Evolutionary conservation across 2,888 invertebrate species (phyloP), one percentile per base, ranked within the genome.

Genomic region (Apamea monoglypha): DNA sequence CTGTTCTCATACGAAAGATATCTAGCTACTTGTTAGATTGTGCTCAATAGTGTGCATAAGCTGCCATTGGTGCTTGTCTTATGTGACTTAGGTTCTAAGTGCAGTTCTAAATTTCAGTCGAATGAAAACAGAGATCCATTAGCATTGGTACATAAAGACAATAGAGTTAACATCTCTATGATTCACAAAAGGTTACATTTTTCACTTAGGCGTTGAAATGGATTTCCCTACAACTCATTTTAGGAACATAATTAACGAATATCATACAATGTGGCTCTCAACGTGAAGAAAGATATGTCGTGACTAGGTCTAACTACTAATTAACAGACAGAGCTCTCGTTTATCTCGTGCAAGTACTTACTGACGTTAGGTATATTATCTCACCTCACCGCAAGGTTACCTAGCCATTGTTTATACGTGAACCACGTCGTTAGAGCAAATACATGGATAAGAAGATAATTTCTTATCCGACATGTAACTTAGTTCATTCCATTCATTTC

Each of bases 381-480:
- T 91, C 91, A 84, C 91, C 89, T 91, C 91, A 89, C 84, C 87
- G 84, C 95, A 95, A 95, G 95, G 95, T 93, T 94, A 93, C 91
- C 91, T 89, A 90, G 87, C 94, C 93, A 95, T 95, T 96, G 96
- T 96, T 94, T 94, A 94, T 95, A 94, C 90, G 92, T 92, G 91
- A 92, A 87, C 91, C 89, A 86, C 78, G 85, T 84, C 84, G 83
- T 83, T 87, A 82, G 68, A 72, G 80, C 79, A 82, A 75, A 83
- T 85, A 81, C 82, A 70, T 78, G 79, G 80, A 76, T 79, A 75
- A 80, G 73, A 63, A 80, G 44, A 80, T 84, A 81, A 80, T 86
- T 83, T 82, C 81, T 88, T 79, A 84, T 83, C 74, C 80, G 69
- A 67, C 74, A 64, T 69, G 66, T 53, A 72, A 74, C 77, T 64